Evolutionary conservation across 2,113 vertebrate genomes (phyloP).

Genomic region (Tychaedon coryphoeus): DNA sequence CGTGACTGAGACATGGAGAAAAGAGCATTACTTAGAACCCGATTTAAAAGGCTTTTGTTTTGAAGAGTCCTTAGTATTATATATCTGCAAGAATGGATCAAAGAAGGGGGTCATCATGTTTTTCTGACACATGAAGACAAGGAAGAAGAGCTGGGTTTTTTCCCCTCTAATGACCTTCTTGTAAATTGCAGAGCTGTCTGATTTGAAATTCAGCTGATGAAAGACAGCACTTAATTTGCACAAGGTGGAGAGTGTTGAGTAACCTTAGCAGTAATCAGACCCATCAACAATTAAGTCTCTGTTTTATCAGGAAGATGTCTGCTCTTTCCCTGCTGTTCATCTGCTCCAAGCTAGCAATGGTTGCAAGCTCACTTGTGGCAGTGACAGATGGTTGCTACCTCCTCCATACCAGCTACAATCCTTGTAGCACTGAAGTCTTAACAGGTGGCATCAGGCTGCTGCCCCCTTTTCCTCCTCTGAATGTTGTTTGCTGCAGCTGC

Average conservation of each 20-base stretch:
- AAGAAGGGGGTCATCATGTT: not conserved
- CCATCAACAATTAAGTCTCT: not conserved
- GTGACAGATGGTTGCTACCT: not conserved
- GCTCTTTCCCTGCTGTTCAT: not conserved
- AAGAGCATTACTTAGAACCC: not conserved
- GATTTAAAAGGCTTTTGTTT: not conserved
- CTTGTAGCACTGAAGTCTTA: not conserved
- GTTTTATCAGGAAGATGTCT: not conserved
- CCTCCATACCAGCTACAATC: not conserved
- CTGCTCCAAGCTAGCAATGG: not conserved
- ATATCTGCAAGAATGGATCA: not conserved
- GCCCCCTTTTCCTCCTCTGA: not conserved
- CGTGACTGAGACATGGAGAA: not conserved
- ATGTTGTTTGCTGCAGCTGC: not conserved
- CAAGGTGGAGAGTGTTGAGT: not conserved
- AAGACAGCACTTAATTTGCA: not conserved
- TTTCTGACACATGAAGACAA: not conserved
- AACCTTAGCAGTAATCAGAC: not conserved
- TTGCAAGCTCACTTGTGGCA: fast-evolving
- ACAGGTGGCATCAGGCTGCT: not conserved
- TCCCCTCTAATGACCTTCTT: not conserved
- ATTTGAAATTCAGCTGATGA: not conserved
- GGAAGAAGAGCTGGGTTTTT: not conserved
- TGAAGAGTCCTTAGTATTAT: not conserved
- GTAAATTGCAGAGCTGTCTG: not conserved